A percentile compares a stretch with the other conserved stretches of the same genome.
phyloP scores from a whole-genome alignment of 2,113 vertebrate species.

The Psilopsiagon aymara region DNA sequence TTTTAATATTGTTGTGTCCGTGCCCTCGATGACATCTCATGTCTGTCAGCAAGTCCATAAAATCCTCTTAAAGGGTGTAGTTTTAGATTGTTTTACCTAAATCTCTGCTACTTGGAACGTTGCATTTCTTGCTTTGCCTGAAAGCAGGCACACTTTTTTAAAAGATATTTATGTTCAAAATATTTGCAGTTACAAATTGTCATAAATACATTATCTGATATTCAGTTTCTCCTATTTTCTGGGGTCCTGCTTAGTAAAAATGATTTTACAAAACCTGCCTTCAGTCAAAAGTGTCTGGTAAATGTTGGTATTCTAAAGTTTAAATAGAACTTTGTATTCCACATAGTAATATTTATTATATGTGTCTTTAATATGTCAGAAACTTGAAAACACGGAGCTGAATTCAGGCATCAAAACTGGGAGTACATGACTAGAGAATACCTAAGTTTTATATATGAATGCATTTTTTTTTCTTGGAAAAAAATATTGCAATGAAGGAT shows the following conservation, averaged over 20 bases:
- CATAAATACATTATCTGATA: not conserved
- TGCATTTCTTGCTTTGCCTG: not conserved
- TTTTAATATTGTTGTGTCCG: not conserved
- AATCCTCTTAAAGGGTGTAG: not conserved
- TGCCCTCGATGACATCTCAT: not conserved
- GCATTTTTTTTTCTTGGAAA: not conserved
- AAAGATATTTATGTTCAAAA: not conserved
- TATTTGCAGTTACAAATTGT: not conserved
- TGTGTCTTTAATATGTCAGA: not conserved
- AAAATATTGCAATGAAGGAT: not conserved
- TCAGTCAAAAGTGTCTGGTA: not conserved
- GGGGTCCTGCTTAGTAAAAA: not conserved
- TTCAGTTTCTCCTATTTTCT: not conserved
- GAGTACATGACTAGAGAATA: not conserved
- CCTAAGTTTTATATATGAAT: not conserved
- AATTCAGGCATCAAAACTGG: not conserved
- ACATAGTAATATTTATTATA: not conserved
- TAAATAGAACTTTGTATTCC: not conserved
- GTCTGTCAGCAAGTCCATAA: not conserved
- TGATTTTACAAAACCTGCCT: not conserved
- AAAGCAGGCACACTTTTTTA: not conserved
- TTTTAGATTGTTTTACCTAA: not conserved
- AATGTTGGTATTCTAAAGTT: not conserved
- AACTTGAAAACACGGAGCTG: not conserved
- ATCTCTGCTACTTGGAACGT: not conserved